Evolutionary conservation across 2,113 vertebrate species (phyloP).

Genomic region (Epinephelus moara): DNA sequence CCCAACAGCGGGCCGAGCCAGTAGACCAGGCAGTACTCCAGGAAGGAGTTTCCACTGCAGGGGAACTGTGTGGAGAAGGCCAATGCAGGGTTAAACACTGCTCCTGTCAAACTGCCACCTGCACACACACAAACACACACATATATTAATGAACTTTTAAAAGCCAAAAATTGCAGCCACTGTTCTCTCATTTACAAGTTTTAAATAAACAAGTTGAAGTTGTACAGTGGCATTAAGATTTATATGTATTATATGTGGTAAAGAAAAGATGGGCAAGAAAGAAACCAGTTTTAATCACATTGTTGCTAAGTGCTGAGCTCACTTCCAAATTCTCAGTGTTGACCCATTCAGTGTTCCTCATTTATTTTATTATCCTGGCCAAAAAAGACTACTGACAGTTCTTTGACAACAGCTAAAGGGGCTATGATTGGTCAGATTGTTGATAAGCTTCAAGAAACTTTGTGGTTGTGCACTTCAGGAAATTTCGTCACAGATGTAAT

Average conservation of each 20-base stretch:
- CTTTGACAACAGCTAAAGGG: background rate
- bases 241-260: too few relatives aligned
- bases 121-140: constrained; percentile 53
- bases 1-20: constrained; percentile 92
- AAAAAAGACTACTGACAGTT: background rate
- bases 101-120: constrained; percentile 92
- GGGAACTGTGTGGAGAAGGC: constrained; percentile 91
- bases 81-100: constrained; percentile 93
- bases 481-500: too few relatives aligned
- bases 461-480: background rate
- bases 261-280: too few relatives aligned
- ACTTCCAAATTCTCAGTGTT: too few relatives aligned
- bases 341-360: too few relatives aligned
- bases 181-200: background rate
- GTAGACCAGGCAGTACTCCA: constrained; percentile 88
- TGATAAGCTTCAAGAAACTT: background rate
- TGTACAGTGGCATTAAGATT: background rate
- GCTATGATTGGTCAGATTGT: background rate
- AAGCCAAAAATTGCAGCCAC: background rate
- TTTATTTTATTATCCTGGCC: background rate
- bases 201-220: background rate
- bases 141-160: background rate
- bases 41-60: constrained; percentile 89
- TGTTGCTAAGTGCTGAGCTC: too few relatives aligned
- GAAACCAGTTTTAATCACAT: too few relatives aligned